phyloP scores from a whole-genome alignment of 2,113 vertebrate species.

The Dasyurus viverrinus region DNA sequence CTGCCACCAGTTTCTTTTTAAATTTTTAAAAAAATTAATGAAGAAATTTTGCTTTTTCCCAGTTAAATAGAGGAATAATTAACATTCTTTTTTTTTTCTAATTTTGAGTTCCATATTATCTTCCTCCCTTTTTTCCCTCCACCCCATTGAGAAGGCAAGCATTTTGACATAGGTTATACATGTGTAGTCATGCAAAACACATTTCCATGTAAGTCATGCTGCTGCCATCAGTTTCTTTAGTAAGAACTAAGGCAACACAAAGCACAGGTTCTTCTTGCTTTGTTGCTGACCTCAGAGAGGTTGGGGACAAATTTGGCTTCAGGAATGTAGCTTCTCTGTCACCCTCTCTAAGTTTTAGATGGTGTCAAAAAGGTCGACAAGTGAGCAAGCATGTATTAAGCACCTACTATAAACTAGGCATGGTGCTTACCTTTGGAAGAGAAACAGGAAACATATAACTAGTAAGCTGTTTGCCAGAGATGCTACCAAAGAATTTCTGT shows the following conservation, averaged over 20 bases:
- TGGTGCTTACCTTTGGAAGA: background rate
- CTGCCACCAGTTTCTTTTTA: background rate
- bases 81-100: background rate
- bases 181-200: background rate
- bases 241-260: background rate
- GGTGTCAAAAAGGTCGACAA: background rate
- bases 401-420: background rate
- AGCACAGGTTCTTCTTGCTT: background rate
- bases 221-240: background rate
- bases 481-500: background rate
- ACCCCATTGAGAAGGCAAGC: background rate
- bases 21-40: background rate
- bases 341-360: background rate
- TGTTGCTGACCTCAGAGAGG: background rate
- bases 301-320: background rate
- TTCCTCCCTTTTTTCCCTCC: background rate
- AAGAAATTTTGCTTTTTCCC: background rate
- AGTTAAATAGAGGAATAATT: background rate
- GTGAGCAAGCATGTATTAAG: background rate
- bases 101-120: background rate
- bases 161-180: background rate
- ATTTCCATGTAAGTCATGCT: too few relatives aligned
- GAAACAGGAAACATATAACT: background rate
- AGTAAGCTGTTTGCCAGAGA: background rate
- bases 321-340: background rate